Percentiles rank a stretch among this genome's conserved stretches.
Evolutionary conservation across 2,888 invertebrate genomes (phyloP).

Genomic region (Yponomeuta plumbellus): DNA sequence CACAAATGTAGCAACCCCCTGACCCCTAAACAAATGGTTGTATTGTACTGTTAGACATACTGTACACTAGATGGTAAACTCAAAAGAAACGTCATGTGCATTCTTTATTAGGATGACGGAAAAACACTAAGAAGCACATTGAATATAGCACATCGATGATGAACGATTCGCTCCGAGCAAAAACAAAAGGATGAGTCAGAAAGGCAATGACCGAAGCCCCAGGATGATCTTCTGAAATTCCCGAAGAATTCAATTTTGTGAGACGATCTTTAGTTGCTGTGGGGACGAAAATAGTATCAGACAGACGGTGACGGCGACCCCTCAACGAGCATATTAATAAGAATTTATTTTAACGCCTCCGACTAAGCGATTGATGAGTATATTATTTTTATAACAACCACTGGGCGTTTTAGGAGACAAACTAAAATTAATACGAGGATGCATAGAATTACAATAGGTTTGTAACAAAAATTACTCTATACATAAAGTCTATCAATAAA

Average conservation of each 20-base stretch:
- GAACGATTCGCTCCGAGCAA: constrained; percentile 29
- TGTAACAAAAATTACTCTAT: too few relatives aligned
- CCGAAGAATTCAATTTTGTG: constrained; percentile 51
- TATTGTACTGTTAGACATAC: too few relatives aligned
- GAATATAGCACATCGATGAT: not conserved
- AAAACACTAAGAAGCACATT: not conserved
- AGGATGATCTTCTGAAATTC: constrained; percentile 71
- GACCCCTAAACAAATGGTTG: too few relatives aligned
- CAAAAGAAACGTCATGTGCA: too few relatives aligned
- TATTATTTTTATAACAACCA: constrained; percentile 5
- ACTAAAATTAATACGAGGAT: too few relatives aligned
- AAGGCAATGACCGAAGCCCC: constrained; percentile 63
- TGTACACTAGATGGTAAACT: too few relatives aligned
- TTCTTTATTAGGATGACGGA: too few relatives aligned
- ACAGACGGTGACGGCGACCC: constrained; percentile 56
- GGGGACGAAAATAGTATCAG: constrained; percentile 66
- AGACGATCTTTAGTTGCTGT: constrained; percentile 44
- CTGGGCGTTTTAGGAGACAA: too few relatives aligned
- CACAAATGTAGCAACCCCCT: too few relatives aligned
- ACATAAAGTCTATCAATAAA: too few relatives aligned
- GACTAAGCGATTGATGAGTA: constrained; percentile 44
- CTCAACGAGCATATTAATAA: constrained; percentile 49
- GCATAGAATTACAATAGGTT: too few relatives aligned
- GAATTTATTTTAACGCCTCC: constrained; percentile 59
- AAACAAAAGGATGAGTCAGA: constrained; percentile 71